phyloP scores from a whole-genome alignment of 2,888 invertebrate genomes.

The Agriopis aurantiaria region DNA sequence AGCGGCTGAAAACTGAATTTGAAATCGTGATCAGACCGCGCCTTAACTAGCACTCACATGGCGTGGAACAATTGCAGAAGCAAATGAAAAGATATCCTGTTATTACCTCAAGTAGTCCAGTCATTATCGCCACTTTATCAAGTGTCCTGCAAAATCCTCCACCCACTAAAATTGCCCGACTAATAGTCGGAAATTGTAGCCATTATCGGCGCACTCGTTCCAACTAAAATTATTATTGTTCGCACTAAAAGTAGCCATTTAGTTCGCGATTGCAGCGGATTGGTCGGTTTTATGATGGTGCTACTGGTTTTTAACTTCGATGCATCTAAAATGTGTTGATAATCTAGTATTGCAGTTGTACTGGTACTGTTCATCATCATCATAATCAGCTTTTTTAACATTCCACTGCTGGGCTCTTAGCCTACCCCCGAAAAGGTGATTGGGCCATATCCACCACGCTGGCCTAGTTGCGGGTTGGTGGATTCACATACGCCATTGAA shows the following conservation, averaged over 20 bases:
- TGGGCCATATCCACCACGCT: too few relatives aligned
- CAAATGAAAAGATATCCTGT: slow-evolving; percentile 39
- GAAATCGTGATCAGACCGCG: too few relatives aligned
- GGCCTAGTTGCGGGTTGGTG: too few relatives aligned
- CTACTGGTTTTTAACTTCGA: slow-evolving; percentile 50
- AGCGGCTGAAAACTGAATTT: too few relatives aligned
- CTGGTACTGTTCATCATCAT: neutral
- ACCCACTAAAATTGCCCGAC: slow-evolving; percentile 58
- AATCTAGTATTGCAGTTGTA: neutral
- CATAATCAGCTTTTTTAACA: too few relatives aligned
- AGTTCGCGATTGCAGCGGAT: slow-evolving; percentile 67
- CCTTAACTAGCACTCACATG: slow-evolving; percentile 7
- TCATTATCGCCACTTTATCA: slow-evolving; percentile 76
- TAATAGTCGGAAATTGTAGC: slow-evolving; percentile 85
- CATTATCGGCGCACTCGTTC: slow-evolving; percentile 82
- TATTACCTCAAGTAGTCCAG: slow-evolving; percentile 63
- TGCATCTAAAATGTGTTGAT: slow-evolving; percentile 30
- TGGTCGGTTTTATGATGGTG: slow-evolving; percentile 54
- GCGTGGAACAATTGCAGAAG: neutral
- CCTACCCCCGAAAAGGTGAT: too few relatives aligned
- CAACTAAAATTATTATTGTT: slow-evolving; percentile 86
- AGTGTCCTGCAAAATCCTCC: slow-evolving; percentile 76
- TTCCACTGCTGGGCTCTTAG: too few relatives aligned
- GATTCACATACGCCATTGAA: too few relatives aligned
- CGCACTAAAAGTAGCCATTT: slow-evolving; percentile 83